These are phyloP conservation scores for Colaptes auratus DNA, from an alignment of 2,113 vertebrate genomes.

Conservation along the genomic window DNA sequence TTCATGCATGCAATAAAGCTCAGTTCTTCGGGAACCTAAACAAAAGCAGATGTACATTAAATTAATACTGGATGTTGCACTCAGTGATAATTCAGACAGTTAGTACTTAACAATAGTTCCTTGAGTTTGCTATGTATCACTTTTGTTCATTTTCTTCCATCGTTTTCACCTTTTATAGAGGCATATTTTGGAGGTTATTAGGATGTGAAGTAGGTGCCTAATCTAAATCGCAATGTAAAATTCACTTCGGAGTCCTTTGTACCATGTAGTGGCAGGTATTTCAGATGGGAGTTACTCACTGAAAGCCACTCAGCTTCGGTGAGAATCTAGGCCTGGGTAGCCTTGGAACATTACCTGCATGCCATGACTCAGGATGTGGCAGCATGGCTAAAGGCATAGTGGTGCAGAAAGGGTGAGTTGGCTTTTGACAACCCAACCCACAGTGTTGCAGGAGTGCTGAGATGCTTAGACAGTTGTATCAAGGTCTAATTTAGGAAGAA, in stretches of 20 bases:
- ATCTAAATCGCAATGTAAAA: not conserved
- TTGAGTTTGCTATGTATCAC: not conserved
- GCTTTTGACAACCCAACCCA: no score
- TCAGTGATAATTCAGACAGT: not conserved
- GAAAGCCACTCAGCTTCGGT: not conserved
- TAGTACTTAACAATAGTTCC: not conserved
- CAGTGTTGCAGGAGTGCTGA: not conserved
- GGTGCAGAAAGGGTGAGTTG: not conserved
- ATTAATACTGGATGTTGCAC: not conserved
- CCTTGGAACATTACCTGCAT: rapidly evolving
- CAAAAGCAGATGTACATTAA: not conserved
- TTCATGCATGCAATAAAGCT: not conserved
- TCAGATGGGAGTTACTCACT: not conserved
- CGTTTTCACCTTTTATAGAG: not conserved
- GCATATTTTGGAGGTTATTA: not conserved
- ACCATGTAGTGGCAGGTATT: not conserved
- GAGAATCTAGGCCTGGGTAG: not conserved
- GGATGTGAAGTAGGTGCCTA: not conserved
- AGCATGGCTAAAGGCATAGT: not conserved
- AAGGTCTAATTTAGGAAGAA: not conserved
- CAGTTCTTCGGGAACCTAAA: not conserved
- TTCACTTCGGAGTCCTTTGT: not conserved
- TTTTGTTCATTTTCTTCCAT: not conserved
- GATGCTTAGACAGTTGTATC: not conserved
- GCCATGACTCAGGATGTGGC: rapidly evolving